A percentile compares a stretch with the other conserved stretches of the same genome.
These are phyloP conservation scores for Scrobipalpa atriplicella DNA, from an alignment of 2,888 invertebrate species.

Conservation along the genomic window DNA sequence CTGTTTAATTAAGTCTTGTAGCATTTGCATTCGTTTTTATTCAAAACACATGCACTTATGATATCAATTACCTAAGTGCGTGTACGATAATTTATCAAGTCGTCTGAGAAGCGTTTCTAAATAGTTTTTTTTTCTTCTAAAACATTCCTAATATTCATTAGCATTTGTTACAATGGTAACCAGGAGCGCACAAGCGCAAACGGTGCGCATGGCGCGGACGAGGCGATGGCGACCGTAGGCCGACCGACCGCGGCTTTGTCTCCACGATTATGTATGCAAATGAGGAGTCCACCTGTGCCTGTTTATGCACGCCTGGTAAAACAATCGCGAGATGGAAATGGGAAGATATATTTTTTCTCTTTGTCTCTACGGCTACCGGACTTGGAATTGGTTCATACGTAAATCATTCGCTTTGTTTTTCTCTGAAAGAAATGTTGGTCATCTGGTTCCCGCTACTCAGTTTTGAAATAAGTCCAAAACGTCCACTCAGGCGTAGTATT, in stretches of 20 bases:
- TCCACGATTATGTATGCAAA: constrained; percentile 73
- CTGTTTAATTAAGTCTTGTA: constrained; percentile 14
- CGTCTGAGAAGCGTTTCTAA: too few species aligned
- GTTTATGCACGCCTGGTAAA: constrained; percentile 69
- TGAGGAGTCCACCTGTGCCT: constrained; percentile 69
- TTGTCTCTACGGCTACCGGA: constrained; percentile 55
- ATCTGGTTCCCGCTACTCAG: not conserved
- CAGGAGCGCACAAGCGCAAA: constrained; percentile 67
- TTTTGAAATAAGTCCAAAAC: not conserved
- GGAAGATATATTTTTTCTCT: constrained; percentile 45
- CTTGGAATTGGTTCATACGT: constrained; percentile 32
- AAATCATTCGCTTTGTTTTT: constrained; percentile 25
- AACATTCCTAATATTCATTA: constrained; percentile 69
- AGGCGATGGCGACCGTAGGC: constrained; percentile 50
- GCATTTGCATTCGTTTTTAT: not conserved
- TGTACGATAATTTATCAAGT: not conserved
- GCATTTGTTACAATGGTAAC: constrained; percentile 72
- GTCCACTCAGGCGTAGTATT: too few species aligned
- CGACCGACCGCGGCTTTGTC: constrained; percentile 55
- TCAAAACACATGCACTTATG: not conserved
- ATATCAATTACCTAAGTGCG: constrained; percentile 3
- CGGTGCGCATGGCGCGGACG: constrained; percentile 40
- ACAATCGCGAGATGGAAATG: constrained; percentile 67
- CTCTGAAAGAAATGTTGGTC: constrained; percentile 7
- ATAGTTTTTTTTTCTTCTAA: constrained; percentile 44